Conservation (phyloP, 2,888 invertebrate genomes). For the Anoplius nigerrimus region DNA sequence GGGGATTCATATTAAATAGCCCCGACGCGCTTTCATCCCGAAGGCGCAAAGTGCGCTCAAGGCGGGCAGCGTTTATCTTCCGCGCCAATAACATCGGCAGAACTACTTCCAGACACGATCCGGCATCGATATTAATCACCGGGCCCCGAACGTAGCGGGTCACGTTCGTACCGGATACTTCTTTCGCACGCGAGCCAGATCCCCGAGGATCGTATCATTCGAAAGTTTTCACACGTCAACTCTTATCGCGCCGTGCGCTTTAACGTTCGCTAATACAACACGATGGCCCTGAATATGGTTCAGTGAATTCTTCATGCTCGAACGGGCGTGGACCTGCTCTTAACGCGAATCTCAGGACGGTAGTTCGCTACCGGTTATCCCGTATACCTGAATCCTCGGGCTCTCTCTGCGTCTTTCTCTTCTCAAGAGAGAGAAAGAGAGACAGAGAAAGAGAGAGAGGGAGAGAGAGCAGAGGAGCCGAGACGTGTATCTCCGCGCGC, state of each 20-base stretch:
- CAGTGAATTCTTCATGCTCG: constrained; percentile 47
- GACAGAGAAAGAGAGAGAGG: too few relatives aligned
- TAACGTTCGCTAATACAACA: constrained; percentile 45
- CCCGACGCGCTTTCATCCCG: too few relatives aligned
- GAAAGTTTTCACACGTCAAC: constrained; percentile 53
- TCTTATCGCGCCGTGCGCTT: constrained; percentile 38
- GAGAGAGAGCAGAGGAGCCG: constrained; percentile 18
- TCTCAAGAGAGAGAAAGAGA: too few relatives aligned
- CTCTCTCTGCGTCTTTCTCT: too few relatives aligned
- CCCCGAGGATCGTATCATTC: constrained; percentile 45
- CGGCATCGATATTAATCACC: too few relatives aligned
- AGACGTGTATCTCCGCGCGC: constrained; percentile 30
- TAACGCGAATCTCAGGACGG: constrained; percentile 41
- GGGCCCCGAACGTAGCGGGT: background rate
- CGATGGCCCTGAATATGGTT: constrained; percentile 50
- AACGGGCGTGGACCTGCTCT: constrained; percentile 42
- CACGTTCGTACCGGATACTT: constrained; percentile 38
- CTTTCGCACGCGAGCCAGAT: constrained; percentile 7
- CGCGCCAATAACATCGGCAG: too few relatives aligned
- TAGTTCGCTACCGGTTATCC: constrained; percentile 42
- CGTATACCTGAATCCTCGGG: too few relatives aligned
- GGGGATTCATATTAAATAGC: too few relatives aligned
- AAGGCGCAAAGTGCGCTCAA: too few relatives aligned
- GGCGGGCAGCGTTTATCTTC: too few relatives aligned
- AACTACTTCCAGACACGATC: too few relatives aligned